phyloP scores from a whole-genome alignment of 2,888 invertebrate genomes.

The Lacanobia oleracea region DNA sequence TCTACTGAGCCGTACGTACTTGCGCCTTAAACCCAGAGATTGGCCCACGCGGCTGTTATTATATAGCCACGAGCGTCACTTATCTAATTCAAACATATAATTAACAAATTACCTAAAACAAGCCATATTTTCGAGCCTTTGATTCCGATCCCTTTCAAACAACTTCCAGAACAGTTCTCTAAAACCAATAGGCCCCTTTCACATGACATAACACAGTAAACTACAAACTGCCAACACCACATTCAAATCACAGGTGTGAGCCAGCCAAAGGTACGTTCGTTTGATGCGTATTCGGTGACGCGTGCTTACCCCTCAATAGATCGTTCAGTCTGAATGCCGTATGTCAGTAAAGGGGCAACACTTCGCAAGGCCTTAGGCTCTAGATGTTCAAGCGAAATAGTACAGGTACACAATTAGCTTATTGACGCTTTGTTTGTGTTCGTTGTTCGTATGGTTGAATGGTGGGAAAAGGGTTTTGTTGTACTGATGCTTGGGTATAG shows the following conservation, averaged over 20 bases:
- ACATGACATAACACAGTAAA: background rate
- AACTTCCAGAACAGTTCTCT: background rate
- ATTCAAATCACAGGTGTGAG: constrained; percentile 36
- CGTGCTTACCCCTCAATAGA: constrained; percentile 27
- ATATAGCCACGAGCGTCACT: too few relatives aligned
- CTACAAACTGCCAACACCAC: constrained; percentile 3
- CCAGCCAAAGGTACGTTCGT: constrained; percentile 25
- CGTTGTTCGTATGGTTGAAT: background rate
- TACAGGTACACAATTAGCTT: constrained; percentile 8
- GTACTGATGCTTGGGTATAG: too few relatives aligned
- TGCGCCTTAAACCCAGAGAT: too few relatives aligned
- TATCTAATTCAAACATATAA: too few relatives aligned
- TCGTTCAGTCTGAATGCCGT: constrained; percentile 11
- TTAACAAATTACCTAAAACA: too few relatives aligned
- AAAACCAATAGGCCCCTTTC: background rate
- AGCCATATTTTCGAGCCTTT: background rate
- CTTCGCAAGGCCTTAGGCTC: constrained; percentile 1
- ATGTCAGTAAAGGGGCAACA: constrained; percentile 13
- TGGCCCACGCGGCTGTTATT: too few relatives aligned
- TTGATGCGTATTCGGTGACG: constrained; percentile 27
- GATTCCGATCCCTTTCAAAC: background rate
- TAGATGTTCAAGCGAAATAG: constrained; percentile 20
- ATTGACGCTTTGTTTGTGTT: constrained; percentile 7
- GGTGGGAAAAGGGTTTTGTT: background rate
- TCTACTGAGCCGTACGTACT: too few relatives aligned